phyloP scores from a whole-genome alignment of 2,888 invertebrate species.

The Calameuta idolon region DNA sequence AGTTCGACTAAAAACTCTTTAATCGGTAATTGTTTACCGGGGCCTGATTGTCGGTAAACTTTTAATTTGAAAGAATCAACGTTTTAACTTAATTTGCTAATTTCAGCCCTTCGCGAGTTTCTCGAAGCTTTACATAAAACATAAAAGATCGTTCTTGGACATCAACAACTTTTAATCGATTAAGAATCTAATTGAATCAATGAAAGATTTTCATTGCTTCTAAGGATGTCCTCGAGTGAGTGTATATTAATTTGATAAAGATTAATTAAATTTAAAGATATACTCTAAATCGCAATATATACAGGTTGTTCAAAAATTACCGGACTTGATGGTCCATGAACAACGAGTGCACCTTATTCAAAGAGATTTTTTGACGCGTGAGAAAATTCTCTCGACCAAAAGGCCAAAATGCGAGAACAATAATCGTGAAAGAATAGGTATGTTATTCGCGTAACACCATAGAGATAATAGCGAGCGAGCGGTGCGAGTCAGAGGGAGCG shows the following conservation, averaged over 20 bases:
- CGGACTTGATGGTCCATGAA: not conserved
- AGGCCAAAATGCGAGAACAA: not conserved
- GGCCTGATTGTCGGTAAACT: not conserved
- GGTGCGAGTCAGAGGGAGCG: conserved; percentile 37
- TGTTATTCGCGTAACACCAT: not conserved
- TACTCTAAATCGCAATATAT: not conserved
- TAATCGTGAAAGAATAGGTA: not conserved
- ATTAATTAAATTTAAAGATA: not conserved
- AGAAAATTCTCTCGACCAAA: not conserved
- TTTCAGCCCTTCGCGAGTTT: not conserved
- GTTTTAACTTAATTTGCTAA: not conserved
- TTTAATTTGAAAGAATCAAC: conserved; percentile 31
- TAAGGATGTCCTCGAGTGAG: not conserved
- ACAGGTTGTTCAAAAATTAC: not conserved
- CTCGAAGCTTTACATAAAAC: not conserved
- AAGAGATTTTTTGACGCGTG: not conserved
- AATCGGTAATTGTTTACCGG: not conserved
- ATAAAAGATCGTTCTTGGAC: not conserved
- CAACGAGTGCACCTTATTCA: not conserved
- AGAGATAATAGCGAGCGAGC: conserved; percentile 54
- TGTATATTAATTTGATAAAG: not conserved
- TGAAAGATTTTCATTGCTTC: not conserved
- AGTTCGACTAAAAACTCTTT: not conserved
- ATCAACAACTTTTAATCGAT: not conserved
- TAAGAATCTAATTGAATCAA: not conserved